Conservation (phyloP, 30 jellyfish, hydroid and myxozoan genomes). For the Pseudorhiza aurosa region DNA sequence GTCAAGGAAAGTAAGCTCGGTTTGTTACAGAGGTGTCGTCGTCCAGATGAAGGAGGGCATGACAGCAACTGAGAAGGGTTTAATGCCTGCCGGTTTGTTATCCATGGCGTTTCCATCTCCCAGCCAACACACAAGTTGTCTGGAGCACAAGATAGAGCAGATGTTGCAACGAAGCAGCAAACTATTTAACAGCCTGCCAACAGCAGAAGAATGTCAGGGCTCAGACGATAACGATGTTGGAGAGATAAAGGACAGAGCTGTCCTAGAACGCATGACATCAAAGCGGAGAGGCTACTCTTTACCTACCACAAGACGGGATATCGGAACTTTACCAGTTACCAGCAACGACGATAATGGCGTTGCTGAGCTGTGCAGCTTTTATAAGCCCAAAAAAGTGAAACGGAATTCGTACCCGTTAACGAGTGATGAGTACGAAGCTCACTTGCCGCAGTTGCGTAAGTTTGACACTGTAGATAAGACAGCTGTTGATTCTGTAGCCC, state of each 20-base stretch:
- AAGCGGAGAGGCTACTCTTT: constrained; percentile 42
- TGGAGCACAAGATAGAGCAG: constrained; percentile 66
- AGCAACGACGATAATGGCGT: constrained; percentile 36
- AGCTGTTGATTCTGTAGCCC: constrained; percentile 43
- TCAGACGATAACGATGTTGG: neutral
- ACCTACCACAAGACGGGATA: constrained; percentile 49
- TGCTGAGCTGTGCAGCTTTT: constrained; percentile 17
- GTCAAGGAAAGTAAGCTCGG: constrained; percentile 69
- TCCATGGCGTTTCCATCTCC: constrained; percentile 76
- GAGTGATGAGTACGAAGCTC: constrained; percentile 13
- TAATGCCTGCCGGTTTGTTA: constrained; percentile 74
- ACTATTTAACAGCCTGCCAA: neutral
- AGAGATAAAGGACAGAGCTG: neutral
- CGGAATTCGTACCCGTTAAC: constrained; percentile 45
- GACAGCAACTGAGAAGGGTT: constrained; percentile 64
- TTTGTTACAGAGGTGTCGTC: constrained; percentile 72
- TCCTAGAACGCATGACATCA: constrained; percentile 5
- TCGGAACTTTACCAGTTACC: constrained; percentile 40
- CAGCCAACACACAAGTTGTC: constrained; percentile 77
- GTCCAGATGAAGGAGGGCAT: constrained; percentile 51
- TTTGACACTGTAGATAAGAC: neutral
- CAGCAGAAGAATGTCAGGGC: neutral
- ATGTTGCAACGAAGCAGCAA: constrained; percentile 20
- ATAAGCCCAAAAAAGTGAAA: neutral
- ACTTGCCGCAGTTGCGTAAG: neutral